Evolutionary conservation across 2,113 vertebrate genomes (phyloP), one percentile per base, ranked within the genome.

Genomic region (Martes martes): DNA sequence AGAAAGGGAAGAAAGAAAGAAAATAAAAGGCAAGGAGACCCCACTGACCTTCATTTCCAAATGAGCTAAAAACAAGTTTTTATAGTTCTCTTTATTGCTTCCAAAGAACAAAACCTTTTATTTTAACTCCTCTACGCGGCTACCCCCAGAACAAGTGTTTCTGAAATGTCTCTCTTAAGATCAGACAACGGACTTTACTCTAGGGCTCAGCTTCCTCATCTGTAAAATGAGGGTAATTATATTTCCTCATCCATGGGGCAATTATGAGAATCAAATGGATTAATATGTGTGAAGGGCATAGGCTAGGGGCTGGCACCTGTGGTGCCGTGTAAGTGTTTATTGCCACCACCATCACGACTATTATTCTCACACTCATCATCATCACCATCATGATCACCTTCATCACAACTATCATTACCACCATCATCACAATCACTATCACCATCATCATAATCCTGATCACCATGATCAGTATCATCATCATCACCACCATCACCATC

Each of bases 21-120:
- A 28, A 57, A 61, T 26, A 71, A n/a, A 78, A 76, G 47, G 47
- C 26, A 59, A 18, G 18, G 73, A 78, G 61, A 26, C 39, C 42
- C 52, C 57, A 16, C 21, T 19, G 52, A 52, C 10, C n/a, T 74
- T 67, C 6, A 76, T 76, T 84, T 76, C 65, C 57, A 91, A 42
- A 61, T 50, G 71, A 96, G 92, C 65, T 23, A 26, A 86, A 78
- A 73, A 45, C 78, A 90, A 76, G 23, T 26, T 96, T 95, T 50
- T 42, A 21, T 26, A 24, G 42, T 63, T 39, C 33, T 6, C 57
- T 47, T 52, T 26, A 4, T 21, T 16, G 24, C 67, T 15, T 74
- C 71, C 88, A 79, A 73, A 67, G 85, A 61, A 55, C 71, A 3
- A 33, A 61, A 26, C 4, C 0, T 39, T 47, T 52, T 33, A 1